phyloP scores from a whole-genome alignment of 2,888 invertebrate species.

The Tineola bisselliella region DNA sequence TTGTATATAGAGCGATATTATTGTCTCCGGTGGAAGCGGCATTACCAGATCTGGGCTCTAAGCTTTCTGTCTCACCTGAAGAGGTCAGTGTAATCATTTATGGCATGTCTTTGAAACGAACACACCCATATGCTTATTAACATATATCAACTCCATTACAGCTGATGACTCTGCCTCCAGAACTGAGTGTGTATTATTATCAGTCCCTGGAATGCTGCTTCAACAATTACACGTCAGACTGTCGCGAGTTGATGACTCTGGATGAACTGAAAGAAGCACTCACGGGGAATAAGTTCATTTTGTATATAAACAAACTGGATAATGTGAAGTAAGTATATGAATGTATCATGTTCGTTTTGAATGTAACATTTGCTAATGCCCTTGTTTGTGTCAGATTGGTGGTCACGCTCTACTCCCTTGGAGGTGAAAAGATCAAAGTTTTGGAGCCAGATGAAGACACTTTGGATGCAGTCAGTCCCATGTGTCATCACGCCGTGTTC shows the following conservation, averaged over 20 bases:
- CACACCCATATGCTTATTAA: too few species aligned
- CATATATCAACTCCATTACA: conserved; percentile 26
- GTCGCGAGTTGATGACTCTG: conserved; percentile 41
- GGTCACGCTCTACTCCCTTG: conserved; percentile 70
- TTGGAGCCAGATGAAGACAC: conserved; percentile 65
- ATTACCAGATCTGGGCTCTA: conserved; percentile 51
- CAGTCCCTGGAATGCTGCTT: conserved; percentile 56
- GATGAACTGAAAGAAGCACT: conserved; percentile 62
- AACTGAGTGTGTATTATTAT: conserved; percentile 60
- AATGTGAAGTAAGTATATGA: background rate
- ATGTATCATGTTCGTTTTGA: background rate
- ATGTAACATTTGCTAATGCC: background rate
- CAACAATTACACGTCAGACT: conserved; percentile 54
- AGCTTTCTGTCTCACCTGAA: conserved; percentile 37
- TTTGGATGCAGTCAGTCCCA: conserved; percentile 53
- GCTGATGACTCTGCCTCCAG: conserved; percentile 64
- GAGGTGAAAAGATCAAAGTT: conserved; percentile 56
- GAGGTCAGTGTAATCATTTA: conserved; percentile 38
- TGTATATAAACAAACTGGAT: conserved; percentile 34
- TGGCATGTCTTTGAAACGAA: too few species aligned
- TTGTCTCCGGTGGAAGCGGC: conserved; percentile 41
- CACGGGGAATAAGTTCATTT: conserved; percentile 43
- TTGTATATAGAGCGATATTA: conserved; percentile 50
- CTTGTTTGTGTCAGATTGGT: conserved; percentile 64
- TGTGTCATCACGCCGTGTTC: conserved; percentile 73